A percentile compares a stretch with the other conserved stretches of the same genome.
Conservation (phyloP, 2,888 invertebrate species). For the Priocnemis perturbator region DNA sequence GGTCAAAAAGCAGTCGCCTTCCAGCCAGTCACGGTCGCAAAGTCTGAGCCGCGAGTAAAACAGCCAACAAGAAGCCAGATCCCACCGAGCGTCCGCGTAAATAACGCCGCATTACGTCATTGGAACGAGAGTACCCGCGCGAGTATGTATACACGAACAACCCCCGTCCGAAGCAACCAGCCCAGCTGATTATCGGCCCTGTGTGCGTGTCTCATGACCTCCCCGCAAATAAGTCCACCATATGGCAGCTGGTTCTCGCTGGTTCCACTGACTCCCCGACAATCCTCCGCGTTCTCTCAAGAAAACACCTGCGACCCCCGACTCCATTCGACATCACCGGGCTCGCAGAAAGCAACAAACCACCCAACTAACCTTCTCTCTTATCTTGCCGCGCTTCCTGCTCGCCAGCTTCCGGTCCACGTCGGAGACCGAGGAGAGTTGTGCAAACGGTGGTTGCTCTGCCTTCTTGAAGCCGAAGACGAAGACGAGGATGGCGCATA, state of each 20-base stretch:
- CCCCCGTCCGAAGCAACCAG: conserved; percentile 10
- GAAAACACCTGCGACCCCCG: background rate
- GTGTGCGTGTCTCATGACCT: conserved; percentile 34
- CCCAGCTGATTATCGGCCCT: conserved; percentile 53
- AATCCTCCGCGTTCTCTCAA: conserved; percentile 1
- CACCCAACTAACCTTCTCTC: conserved; percentile 81
- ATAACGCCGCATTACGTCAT: too few relatives aligned
- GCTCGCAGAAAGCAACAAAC: conserved; percentile 3
- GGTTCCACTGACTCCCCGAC: background rate
- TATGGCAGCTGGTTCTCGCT: conserved; percentile 46
- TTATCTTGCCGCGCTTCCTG: conserved; percentile 82
- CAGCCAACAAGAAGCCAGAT: too few relatives aligned
- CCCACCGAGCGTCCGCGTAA: too few relatives aligned
- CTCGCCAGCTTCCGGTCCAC: conserved; percentile 83
- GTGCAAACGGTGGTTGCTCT: conserved; percentile 88
- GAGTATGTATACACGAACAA: background rate
- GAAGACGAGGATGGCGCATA: conserved; percentile 85
- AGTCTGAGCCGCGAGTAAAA: too few relatives aligned
- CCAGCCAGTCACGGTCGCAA: too few relatives aligned
- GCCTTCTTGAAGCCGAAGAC: conserved; percentile 87
- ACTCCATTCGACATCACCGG: background rate
- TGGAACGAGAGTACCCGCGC: too few relatives aligned
- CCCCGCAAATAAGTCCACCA: conserved; percentile 40
- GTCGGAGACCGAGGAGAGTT: conserved; percentile 79
- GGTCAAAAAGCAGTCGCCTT: too few relatives aligned